phyloP scores from a whole-genome alignment of 2,888 invertebrate genomes.

The Galeopsomyia nigrocyanea region DNA sequence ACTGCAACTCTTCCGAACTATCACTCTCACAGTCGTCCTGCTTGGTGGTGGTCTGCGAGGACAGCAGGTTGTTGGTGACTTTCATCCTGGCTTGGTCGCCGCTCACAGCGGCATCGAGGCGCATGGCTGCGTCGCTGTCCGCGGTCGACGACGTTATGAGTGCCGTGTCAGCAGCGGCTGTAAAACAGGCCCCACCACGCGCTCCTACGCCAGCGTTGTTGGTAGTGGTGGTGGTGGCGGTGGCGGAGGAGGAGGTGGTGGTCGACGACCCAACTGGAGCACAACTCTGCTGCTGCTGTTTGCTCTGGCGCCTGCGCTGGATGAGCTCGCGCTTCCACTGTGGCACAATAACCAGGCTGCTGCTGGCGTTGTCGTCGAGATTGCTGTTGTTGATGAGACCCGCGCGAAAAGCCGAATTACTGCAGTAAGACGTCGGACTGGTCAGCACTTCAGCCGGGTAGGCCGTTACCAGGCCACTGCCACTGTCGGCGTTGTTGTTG shows the following conservation, averaged over 20 bases:
- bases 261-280: conserved; percentile 39
- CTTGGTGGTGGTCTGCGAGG: not conserved
- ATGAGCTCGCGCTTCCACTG: conserved; percentile 90
- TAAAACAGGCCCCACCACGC: conserved; percentile 35
- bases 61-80: conserved; percentile 13
- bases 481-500: conserved; percentile 59
- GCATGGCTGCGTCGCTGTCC: conserved; percentile 42
- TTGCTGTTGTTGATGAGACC: not conserved
- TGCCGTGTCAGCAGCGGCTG: conserved; percentile 25
- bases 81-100: conserved; percentile 49
- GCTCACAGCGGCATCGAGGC: conserved; percentile 52
- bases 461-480: conserved; percentile 41
- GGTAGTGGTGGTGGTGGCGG: conserved; percentile 24
- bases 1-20: conserved; percentile 84
- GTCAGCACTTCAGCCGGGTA: conserved; percentile 1
- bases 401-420: not conserved
- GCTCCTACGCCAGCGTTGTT: conserved; percentile 32
- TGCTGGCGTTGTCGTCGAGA: conserved; percentile 8
- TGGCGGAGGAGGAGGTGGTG: conserved; percentile 17
- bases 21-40: conserved; percentile 70
- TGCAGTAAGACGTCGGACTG: not conserved
- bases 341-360: conserved; percentile 70
- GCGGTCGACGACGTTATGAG: conserved; percentile 35
- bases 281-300: conserved; percentile 62
- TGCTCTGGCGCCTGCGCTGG: conserved; percentile 71